Base-by-base conservation (phyloP, 2,113 vertebrate genomes). In the Oryzias javanicus region DNA sequence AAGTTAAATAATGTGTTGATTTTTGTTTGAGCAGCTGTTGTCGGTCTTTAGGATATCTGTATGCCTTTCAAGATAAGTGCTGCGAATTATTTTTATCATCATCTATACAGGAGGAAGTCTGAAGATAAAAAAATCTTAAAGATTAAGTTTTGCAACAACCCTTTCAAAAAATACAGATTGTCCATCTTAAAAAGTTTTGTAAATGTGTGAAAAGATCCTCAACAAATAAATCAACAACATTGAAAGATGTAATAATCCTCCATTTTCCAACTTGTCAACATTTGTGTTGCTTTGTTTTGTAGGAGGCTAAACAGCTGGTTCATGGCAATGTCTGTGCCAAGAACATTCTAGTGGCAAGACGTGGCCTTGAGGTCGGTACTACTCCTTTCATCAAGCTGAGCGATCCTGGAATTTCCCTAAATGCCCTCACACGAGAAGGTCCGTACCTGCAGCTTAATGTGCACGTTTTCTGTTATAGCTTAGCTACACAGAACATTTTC, bases 311-410 rank as follows among this genome's bases (percentile, higher is more conserved):
- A 63, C 85, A 72, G 50, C 83, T 98, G 74, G 92, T 92, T 22
- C 97, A 98, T 0, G 95, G 97, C 14, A 98, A 96, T 0, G 95
- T 98, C 25, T 98, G 97, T 54, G 94, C 92, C 13, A 95, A 94
- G 75, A 98, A 98, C 64, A 90, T 98, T 68, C 90, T 98, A 47
- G 86, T 98, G 77, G 96, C 91, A 3, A 78, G 94, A 42, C 88
- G 55, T 0, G 97, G 97, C 24, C 80, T 97, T 46, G 93, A 91
- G 0, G 87, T 88, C 0, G 91, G 89, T 4, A 87, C 88, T 0
- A 76, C 80, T 55, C 97, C 97, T 4, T 96, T 96, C 0, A 85
- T 95, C 58, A 99, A 99, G 83, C 91, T 99, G 74, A 98, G 97
- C 0, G 95, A 99, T 49, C 95, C 95, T 0, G 96, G 97, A 0